These are phyloP conservation scores for Pyralis farinalis DNA, from an alignment of 2,888 invertebrate species.

Conservation along the genomic window DNA sequence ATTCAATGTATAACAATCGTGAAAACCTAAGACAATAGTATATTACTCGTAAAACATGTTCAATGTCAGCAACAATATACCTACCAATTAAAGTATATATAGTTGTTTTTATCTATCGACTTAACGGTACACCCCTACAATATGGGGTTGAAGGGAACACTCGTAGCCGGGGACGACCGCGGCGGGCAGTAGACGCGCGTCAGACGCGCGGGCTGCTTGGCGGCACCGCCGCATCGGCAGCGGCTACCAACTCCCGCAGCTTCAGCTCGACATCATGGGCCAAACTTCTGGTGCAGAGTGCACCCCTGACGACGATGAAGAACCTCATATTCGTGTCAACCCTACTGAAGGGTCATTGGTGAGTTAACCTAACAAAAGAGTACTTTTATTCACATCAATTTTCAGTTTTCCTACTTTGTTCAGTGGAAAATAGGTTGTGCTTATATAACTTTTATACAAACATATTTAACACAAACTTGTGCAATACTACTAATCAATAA, in stretches of 20 bases:
- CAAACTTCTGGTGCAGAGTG: slow-evolving; percentile 76
- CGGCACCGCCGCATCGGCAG: slow-evolving; percentile 57
- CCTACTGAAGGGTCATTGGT: slow-evolving; percentile 78
- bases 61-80: too few species aligned
- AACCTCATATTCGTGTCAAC: slow-evolving; percentile 74
- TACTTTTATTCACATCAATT: not conserved
- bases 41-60: too few species aligned
- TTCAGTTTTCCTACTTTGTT: not conserved
- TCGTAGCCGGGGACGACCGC: slow-evolving; percentile 30
- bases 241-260: slow-evolving; percentile 11
- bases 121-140: slow-evolving; percentile 34
- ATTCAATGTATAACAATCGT: too few species aligned
- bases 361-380: slow-evolving; percentile 36
- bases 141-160: slow-evolving; percentile 37
- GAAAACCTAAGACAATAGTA: too few species aligned
- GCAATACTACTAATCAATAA: too few species aligned
- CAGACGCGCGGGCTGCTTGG: slow-evolving; percentile 73
- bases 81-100: too few species aligned
- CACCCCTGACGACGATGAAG: slow-evolving; percentile 75
- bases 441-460: too few species aligned
- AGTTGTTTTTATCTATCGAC: not conserved
- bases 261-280: slow-evolving; percentile 65
- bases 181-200: slow-evolving; percentile 67
- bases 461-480: too few species aligned
- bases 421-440: not conserved